Conservation (phyloP, 2,113 vertebrate species). For the Nothocercus nigrocapillus region DNA sequence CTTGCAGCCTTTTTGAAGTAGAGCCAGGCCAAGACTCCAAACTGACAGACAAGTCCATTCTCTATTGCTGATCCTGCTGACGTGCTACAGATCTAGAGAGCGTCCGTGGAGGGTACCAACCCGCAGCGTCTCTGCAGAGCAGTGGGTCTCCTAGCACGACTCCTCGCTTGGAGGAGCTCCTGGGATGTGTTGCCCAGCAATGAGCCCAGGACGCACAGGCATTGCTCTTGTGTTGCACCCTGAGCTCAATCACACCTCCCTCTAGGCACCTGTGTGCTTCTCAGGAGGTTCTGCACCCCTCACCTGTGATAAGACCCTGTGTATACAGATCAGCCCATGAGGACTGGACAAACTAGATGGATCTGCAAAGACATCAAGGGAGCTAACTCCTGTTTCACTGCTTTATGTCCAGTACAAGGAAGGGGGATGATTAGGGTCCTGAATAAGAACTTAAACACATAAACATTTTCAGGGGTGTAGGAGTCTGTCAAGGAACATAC, state of each 20-base stretch:
- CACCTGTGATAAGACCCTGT: background rate
- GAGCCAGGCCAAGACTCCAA: background rate
- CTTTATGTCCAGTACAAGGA: background rate
- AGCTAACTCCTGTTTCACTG: background rate
- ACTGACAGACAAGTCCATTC: background rate
- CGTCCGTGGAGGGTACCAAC: background rate
- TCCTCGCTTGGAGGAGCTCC: background rate
- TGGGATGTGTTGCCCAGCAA: background rate
- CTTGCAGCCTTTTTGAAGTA: background rate
- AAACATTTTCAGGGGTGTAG: conserved; percentile 55
- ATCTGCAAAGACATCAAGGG: background rate
- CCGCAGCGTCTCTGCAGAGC: background rate
- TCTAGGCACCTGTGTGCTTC: background rate
- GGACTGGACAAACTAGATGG: background rate
- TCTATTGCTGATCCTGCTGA: background rate
- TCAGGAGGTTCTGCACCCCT: background rate
- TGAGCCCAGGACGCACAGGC: background rate
- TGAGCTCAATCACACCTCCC: background rate
- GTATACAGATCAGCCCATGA: background rate
- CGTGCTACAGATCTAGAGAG: rapidly evolving
- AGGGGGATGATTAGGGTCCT: conserved; percentile 5
- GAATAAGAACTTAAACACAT: conserved; percentile 28
- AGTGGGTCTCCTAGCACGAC: background rate
- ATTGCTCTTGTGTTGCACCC: background rate
- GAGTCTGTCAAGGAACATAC: conserved; percentile 61